These are phyloP conservation scores for Axea sp. DNA, from an alignment of 2,888 invertebrate species.

Conservation along the genomic window DNA sequence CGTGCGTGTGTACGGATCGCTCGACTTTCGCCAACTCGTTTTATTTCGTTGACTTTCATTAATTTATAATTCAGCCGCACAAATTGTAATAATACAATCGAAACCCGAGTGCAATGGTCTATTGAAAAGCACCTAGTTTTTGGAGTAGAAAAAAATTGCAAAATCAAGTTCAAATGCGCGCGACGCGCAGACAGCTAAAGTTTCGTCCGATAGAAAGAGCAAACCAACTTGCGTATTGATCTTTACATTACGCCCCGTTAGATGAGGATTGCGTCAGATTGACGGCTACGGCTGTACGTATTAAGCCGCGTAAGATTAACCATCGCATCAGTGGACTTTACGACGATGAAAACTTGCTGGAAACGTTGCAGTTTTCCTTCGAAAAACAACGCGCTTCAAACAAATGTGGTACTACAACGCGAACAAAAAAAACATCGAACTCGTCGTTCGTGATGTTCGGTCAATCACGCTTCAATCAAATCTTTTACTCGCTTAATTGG, in stretches of 20 bases:
- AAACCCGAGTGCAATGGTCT: slow-evolving; percentile 1
- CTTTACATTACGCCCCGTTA: slow-evolving; percentile 73
- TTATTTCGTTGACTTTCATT: too few species aligned
- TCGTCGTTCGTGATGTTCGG: neutral
- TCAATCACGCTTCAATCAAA: slow-evolving; percentile 10
- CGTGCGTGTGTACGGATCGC: too few species aligned
- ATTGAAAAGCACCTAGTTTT: slow-evolving; percentile 6
- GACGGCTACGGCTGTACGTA: slow-evolving; percentile 69
- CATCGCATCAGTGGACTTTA: slow-evolving; percentile 47
- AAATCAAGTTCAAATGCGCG: slow-evolving; percentile 47
- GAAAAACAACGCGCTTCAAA: slow-evolving; percentile 14
- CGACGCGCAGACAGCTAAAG: slow-evolving; percentile 27
- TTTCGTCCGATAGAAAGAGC: slow-evolving; percentile 31
- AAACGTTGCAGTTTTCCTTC: neutral
- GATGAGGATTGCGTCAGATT: slow-evolving; percentile 73
- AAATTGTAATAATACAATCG: slow-evolving; percentile 13
- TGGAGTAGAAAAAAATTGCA: slow-evolving; percentile 6
- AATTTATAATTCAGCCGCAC: slow-evolving; percentile 3
- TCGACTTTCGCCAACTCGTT: too few species aligned
- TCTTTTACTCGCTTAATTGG: slow-evolving; percentile 7
- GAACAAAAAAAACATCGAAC: too few species aligned
- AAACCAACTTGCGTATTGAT: slow-evolving; percentile 69
- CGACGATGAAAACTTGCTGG: slow-evolving; percentile 37
- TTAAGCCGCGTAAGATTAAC: slow-evolving; percentile 65
- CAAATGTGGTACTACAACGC: neutral